A percentile compares a stretch with the other conserved stretches of the same genome.
phyloP scores from a whole-genome alignment of 2,797 vertebrate genomes.

The Hapalemur alaotrensis region DNA sequence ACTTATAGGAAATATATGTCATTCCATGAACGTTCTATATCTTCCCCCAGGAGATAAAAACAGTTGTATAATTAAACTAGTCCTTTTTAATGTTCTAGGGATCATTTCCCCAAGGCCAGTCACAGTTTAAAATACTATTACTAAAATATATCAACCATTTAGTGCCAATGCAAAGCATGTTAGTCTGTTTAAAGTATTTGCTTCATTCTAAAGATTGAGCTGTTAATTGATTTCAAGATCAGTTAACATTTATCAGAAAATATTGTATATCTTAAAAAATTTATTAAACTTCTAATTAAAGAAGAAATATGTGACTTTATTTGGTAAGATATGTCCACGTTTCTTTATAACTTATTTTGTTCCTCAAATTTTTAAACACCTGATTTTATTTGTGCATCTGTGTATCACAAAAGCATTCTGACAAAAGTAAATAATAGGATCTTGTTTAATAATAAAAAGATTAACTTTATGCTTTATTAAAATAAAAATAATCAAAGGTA shows the following conservation, averaged over 20 bases:
- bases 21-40: not conserved
- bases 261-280: not conserved
- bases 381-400: not conserved
- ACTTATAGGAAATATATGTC: not conserved
- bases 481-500: not conserved
- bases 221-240: not conserved
- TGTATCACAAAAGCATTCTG: not conserved
- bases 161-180: not conserved
- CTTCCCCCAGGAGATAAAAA: not conserved
- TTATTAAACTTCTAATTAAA: not conserved
- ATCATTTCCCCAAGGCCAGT: constrained; percentile 36
- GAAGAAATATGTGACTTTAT: constrained; percentile 1
- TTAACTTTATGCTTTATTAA: not conserved
- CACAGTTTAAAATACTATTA: constrained; percentile 28
- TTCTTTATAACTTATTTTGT: not conserved
- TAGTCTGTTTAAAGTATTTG: not conserved
- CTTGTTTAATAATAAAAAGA: not conserved
- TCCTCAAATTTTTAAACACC: not conserved
- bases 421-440: not conserved
- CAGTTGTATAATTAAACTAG: not conserved
- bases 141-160: not conserved
- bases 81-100: not conserved
- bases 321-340: constrained; percentile 29
- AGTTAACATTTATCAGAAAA: not conserved
- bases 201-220: not conserved